These are phyloP conservation scores for Elgaria multicarinata DNA, from an alignment of 2,113 vertebrate genomes.

Conservation along the genomic window DNA sequence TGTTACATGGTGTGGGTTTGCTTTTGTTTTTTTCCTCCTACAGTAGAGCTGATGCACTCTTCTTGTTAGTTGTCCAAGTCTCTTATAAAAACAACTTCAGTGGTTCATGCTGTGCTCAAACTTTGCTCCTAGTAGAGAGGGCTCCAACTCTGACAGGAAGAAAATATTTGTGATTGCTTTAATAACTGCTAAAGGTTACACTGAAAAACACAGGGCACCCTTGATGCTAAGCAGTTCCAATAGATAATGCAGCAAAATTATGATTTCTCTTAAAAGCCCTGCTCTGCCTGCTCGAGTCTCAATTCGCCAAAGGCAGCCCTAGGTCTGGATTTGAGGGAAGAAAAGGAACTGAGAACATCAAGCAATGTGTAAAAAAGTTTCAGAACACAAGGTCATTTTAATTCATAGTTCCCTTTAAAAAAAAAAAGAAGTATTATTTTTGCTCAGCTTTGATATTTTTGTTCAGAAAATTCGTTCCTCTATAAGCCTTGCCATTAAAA, in stretches of 20 bases:
- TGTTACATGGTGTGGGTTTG: conserved; percentile 28
- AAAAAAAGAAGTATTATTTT: conserved; percentile 65
- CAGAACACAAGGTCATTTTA: conserved; percentile 80
- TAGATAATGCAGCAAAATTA: conserved; percentile 22
- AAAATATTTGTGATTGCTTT: conserved; percentile 25
- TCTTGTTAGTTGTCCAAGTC: conserved; percentile 43
- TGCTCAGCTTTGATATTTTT: conserved; percentile 79
- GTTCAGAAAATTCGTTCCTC: conserved; percentile 80
- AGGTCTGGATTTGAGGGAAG: conserved; percentile 48
- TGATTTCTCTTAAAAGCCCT: conserved; percentile 13
- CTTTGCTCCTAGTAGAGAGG: conserved; percentile 39
- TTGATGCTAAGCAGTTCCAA: background rate
- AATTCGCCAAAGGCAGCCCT: conserved; percentile 50
- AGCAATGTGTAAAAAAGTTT: conserved; percentile 73
- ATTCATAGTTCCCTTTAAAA: conserved; percentile 71
- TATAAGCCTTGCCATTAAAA: conserved; percentile 82
- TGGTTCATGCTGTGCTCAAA: conserved; percentile 33
- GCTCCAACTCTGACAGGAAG: conserved; percentile 6
- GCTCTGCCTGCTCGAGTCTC: conserved; percentile 45
- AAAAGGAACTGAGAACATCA: conserved; percentile 73
- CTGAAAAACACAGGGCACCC: background rate
- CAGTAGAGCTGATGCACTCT: conserved; percentile 45
- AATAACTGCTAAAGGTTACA: conserved; percentile 5
- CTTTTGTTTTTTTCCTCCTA: conserved; percentile 12
- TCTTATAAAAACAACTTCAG: conserved; percentile 8